These are phyloP conservation scores for Parotocinclus haroldoi DNA, from an alignment of 2,797 vertebrate species.

Conservation along the genomic window DNA sequence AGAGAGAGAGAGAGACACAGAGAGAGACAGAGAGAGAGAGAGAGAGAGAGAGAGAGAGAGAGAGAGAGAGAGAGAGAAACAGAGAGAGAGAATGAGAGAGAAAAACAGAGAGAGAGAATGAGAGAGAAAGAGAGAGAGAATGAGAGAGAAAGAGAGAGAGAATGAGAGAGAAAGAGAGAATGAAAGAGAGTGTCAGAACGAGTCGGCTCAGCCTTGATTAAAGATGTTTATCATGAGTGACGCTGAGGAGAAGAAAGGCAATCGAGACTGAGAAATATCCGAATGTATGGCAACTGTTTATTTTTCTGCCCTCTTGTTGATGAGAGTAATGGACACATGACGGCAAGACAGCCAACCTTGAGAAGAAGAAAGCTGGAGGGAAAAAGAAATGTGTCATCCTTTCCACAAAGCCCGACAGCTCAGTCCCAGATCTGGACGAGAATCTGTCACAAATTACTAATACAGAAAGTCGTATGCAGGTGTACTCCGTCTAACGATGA, in stretches of 20 bases:
- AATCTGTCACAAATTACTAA: not conserved
- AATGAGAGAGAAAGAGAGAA: too few relatives aligned
- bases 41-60: too few relatives aligned
- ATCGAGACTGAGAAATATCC: conserved; percentile 48
- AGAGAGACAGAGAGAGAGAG: too few relatives aligned
- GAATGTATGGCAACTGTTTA: conserved; percentile 28
- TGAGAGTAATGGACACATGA: conserved; percentile 36
- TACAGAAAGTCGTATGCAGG: too few relatives aligned
- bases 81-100: too few relatives aligned
- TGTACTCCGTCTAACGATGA: too few relatives aligned
- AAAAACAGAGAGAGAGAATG: too few relatives aligned
- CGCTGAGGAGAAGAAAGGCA: conserved; percentile 38
- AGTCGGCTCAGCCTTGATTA: conserved; percentile 65
- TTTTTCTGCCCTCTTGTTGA: conserved; percentile 2
- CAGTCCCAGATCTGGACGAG: not conserved
- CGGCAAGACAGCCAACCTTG: not conserved
- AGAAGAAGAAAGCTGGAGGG: conserved; percentile 1
- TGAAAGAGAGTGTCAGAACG: conserved; percentile 13
- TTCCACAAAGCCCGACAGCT: not conserved
- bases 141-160: conserved; percentile 40
- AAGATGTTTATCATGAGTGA: conserved; percentile 73
- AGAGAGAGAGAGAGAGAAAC: too few relatives aligned
- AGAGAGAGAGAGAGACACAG: too few relatives aligned
- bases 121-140: conserved; percentile 15
- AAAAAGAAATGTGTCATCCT: not conserved